Conservation (phyloP, 2,888 invertebrate species). For the Hermaeophaga mercurialis region DNA sequence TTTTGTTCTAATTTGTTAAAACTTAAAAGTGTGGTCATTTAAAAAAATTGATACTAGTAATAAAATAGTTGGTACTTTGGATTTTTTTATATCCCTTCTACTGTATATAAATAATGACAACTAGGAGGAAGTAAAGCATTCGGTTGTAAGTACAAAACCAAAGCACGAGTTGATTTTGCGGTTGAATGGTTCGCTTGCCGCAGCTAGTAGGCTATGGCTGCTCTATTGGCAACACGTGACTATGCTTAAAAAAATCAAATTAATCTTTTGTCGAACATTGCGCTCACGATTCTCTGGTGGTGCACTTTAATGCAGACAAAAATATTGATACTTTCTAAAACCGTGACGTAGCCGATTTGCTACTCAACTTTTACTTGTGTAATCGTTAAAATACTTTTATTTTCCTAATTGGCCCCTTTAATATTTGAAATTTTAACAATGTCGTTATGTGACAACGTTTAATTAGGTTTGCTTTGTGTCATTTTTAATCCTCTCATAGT, state of each 20-base stretch:
- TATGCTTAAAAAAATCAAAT: constrained; percentile 40
- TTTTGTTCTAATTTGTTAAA: no score
- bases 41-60: no score
- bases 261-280: constrained; percentile 7
- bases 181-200: constrained; percentile 31
- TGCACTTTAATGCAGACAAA: constrained; percentile 1
- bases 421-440: no score
- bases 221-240: constrained; percentile 38
- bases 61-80: no score
- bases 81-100: not conserved
- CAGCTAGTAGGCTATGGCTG: constrained; percentile 9
- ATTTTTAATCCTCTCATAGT: no score
- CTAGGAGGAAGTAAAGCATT: constrained; percentile 5
- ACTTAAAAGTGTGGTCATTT: no score
- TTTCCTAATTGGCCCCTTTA: constrained; percentile 6
- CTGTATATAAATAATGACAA: not conserved
- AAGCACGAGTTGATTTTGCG: constrained; percentile 43
- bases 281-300: constrained; percentile 3
- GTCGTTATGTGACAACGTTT: no score
- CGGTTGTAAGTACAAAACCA: constrained; percentile 21
- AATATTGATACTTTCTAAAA: constrained; percentile 12
- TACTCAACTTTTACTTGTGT: constrained; percentile 3
- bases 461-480: no score
- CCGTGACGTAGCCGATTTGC: constrained; percentile 2
- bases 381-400: constrained; percentile 9